Evolutionary conservation across 2,888 invertebrate genomes (phyloP).

Genomic region (Sialis lutaria): DNA sequence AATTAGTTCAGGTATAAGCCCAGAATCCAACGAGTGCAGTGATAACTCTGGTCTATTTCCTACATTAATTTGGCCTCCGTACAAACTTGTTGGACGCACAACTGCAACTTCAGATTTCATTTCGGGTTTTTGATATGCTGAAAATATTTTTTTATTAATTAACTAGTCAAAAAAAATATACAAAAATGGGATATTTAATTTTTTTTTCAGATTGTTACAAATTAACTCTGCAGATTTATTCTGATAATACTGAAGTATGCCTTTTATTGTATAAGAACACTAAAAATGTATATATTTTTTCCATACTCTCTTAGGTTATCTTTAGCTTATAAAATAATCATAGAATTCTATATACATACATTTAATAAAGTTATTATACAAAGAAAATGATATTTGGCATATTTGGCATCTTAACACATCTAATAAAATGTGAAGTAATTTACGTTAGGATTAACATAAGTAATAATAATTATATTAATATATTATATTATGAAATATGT

Average conservation of each 20-base stretch:
- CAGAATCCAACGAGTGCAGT: conserved; percentile 35
- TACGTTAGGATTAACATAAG: no score
- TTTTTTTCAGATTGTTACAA: neutral
- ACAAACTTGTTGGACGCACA: conserved; percentile 22
- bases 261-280: neutral
- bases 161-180: no score
- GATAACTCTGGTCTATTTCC: conserved; percentile 13
- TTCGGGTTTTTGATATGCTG: conserved; percentile 5
- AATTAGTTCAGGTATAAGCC: conserved; percentile 52
- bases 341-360: no score
- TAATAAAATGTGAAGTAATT: no score
- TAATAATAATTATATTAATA: no score
- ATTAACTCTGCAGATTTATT: neutral
- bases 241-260: neutral
- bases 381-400: no score
- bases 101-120: conserved; percentile 2
- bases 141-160: neutral
- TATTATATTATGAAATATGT: no score
- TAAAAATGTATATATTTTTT: no score
- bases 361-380: no score
- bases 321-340: neutral
- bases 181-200: neutral
- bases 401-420: no score
- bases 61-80: conserved; percentile 16
- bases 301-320: neutral